phyloP scores from a whole-genome alignment of 2,113 vertebrate species.

The Pachycephala philippinensis region DNA sequence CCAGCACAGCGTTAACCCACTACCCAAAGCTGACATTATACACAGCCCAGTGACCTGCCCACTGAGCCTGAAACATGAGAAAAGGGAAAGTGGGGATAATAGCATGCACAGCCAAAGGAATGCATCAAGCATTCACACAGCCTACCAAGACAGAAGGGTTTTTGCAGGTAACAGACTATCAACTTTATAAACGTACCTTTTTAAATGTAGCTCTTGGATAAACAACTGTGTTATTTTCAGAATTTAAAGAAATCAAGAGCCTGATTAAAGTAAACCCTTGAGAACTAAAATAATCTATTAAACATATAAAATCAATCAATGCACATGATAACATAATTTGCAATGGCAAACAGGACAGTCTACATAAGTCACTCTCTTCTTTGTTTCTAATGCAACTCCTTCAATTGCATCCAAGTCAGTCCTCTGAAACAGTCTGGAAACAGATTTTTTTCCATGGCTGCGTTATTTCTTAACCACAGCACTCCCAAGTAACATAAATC shows the following conservation, averaged over 20 bases:
- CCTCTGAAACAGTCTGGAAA: background rate
- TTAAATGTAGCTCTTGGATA: background rate
- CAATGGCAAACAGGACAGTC: background rate
- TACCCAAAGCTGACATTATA: background rate
- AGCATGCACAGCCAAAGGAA: background rate
- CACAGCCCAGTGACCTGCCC: background rate
- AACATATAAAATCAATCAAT: background rate
- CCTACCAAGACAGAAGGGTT: accelerated
- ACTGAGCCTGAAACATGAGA: background rate
- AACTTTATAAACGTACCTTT: background rate
- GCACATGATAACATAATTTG: background rate
- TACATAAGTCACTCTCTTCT: background rate
- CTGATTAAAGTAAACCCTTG: background rate
- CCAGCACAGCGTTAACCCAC: background rate
- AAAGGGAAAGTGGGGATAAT: background rate
- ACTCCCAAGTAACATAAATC: background rate
- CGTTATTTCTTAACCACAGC: background rate
- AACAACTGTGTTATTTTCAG: background rate
- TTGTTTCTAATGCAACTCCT: background rate
- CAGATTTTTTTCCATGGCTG: background rate
- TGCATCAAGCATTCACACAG: background rate
- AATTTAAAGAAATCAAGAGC: background rate
- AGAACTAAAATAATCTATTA: background rate
- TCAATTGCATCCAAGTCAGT: background rate
- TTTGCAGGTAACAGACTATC: background rate